These are phyloP conservation scores for Phrynocephalus guinanensis DNA, from an alignment of 2,797 vertebrate genomes.

Conservation along the genomic window DNA sequence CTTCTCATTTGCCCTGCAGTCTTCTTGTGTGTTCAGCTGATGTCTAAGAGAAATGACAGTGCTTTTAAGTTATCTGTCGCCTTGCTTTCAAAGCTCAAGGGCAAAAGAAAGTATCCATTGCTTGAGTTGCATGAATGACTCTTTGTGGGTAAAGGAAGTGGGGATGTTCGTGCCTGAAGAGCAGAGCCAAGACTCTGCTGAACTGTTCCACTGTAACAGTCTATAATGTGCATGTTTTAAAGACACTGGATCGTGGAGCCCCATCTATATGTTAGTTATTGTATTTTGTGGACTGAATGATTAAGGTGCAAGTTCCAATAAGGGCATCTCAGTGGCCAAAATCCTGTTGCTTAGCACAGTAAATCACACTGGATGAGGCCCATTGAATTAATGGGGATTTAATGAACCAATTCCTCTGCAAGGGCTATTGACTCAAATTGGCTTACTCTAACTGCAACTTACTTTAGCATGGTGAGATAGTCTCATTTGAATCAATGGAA, in stretches of 20 bases:
- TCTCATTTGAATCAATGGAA: too few relatives aligned
- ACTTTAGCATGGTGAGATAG: too few relatives aligned
- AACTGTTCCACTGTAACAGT: background rate
- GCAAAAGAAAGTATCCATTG: background rate
- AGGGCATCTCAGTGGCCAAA: too few relatives aligned
- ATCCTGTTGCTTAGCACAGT: too few relatives aligned
- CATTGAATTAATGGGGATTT: too few relatives aligned
- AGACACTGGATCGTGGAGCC: background rate
- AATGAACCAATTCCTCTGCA: too few relatives aligned
- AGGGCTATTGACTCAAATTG: too few relatives aligned
- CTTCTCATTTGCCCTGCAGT: background rate
- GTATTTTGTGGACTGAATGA: background rate
- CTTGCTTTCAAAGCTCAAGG: background rate
- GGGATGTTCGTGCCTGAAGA: background rate
- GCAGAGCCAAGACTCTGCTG: background rate
- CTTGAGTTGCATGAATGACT: background rate
- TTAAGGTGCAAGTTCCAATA: background rate
- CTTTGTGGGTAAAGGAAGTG: background rate
- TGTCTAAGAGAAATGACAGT: background rate
- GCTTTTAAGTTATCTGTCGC: background rate
- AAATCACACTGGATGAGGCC: too few relatives aligned
- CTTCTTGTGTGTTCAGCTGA: background rate
- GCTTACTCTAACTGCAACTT: too few relatives aligned
- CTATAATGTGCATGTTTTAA: background rate
- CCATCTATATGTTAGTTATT: background rate